phyloP scores from a whole-genome alignment of 2,888 invertebrate genomes.

The Syrphus vitripennis region DNA sequence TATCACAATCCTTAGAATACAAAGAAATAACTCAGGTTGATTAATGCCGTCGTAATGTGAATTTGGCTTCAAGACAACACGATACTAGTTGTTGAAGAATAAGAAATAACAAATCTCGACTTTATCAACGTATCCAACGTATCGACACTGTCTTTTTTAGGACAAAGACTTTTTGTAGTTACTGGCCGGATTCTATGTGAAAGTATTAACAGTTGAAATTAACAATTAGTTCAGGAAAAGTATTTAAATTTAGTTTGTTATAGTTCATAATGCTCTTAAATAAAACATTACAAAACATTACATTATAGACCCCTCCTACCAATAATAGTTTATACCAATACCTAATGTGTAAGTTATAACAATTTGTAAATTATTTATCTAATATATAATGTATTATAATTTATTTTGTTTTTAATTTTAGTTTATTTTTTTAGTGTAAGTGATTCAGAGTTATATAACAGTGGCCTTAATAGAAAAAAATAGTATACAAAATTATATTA shows the following conservation, averaged over 20 bases:
- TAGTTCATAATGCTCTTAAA: neutral
- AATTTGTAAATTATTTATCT: neutral
- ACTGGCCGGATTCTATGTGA: neutral
- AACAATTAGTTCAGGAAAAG: neutral
- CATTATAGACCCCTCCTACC: neutral
- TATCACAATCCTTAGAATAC: neutral
- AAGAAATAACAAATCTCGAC: too few relatives aligned
- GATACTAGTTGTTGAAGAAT: too few relatives aligned
- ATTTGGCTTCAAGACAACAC: too few relatives aligned
- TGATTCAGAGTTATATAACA: neutral
- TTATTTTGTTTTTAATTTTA: conserved; percentile 1
- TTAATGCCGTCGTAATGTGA: neutral
- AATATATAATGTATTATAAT: neutral
- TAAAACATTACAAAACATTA: neutral
- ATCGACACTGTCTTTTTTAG: neutral
- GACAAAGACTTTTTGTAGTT: neutral
- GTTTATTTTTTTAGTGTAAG: neutral
- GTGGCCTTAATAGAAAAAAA: conserved; percentile 47
- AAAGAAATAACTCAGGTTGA: conserved; percentile 1
- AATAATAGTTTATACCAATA: neutral
- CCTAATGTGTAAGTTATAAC: neutral
- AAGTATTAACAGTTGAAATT: neutral
- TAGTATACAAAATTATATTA: neutral
- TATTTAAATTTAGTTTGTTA: neutral
- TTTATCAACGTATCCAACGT: neutral